Base-by-base conservation (phyloP, 2,113 vertebrate genomes). In the Neogobius melanostomus region DNA sequence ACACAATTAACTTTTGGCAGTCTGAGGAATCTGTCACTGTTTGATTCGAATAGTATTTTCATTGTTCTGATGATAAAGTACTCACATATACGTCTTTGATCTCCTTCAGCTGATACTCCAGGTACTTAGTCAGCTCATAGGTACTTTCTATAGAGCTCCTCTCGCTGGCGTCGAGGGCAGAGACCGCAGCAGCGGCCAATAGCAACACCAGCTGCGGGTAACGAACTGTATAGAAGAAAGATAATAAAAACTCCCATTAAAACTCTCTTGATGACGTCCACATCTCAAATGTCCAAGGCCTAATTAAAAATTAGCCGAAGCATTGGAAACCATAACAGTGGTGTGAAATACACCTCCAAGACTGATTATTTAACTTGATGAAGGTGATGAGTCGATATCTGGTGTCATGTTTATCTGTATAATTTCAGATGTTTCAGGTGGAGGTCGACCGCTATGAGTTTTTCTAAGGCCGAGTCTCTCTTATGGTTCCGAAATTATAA, bases 61-160 rank as follows among this genome's bases (percentile, higher is more conserved):
- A 1, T 1, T 48, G 62, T 21, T 11, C 47, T 44, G 4, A 44
- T 45, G 43, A 44, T 44, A 61, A 61, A 61, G 43, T 7, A 64
- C 46, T 64, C 46, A 64, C 97, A 21, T 98, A 98, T 84, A 96
- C 95, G 80, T 95, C 95, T 80, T 96, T 96, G 87, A 98, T 94
- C 81, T 95, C 95, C 77, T 95, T 96, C 72, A 98, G 95, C 88
- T 98, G 97, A 79, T 97, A 96, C 89, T 98, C 96, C 93, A 98
- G 93, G 90, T 98, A 98, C 76, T 96, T 97, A 80, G 97, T 98
- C 79, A 98, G 93, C 91, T 98, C 96, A 48, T 98, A 98, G 7
- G 95, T 98, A 87, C 97, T 95, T 85, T 98, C 96, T 82, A 98
- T 97, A 7, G 95, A 96, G 71, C 93, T 95, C 80, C 95, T 94